Conservation (phyloP, 2,113 vertebrate species). For the Theristicus caerulescens region DNA sequence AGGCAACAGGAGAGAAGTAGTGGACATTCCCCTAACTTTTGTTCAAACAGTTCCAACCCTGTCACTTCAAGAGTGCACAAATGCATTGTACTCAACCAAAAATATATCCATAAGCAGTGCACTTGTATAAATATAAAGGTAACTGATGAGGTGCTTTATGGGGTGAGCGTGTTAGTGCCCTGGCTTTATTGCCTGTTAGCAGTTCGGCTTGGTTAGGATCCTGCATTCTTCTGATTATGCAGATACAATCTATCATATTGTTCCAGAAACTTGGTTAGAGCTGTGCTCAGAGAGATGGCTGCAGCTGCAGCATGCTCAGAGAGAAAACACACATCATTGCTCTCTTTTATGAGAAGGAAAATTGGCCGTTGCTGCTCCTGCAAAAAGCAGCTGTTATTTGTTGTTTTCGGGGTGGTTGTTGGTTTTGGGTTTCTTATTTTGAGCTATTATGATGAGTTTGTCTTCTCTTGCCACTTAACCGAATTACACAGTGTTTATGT, state of each 20-base stretch:
- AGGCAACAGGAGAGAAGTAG: not conserved
- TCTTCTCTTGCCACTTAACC: constrained; percentile 55
- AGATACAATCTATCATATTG: not conserved
- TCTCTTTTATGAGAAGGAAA: constrained; percentile 54
- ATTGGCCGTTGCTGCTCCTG: constrained; percentile 45
- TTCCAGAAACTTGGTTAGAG: constrained; percentile 3
- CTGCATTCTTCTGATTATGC: not conserved
- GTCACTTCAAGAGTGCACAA: not conserved
- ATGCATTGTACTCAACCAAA: not conserved
- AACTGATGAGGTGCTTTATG: not conserved
- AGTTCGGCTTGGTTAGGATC: not conserved
- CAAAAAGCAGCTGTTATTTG: constrained; percentile 73
- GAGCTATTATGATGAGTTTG: constrained; percentile 58
- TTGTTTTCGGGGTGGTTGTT: constrained; percentile 30
- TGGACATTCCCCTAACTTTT: not conserved
- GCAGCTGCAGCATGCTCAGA: constrained; percentile 52
- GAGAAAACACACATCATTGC: constrained; percentile 1
- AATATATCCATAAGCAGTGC: not conserved
- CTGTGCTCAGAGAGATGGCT: not conserved
- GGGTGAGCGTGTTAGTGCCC: not conserved
- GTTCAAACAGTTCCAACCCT: not conserved
- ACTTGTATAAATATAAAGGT: not conserved
- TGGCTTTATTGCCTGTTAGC: not conserved
- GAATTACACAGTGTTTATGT: constrained; percentile 54
- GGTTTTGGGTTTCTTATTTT: constrained; percentile 38